Evolutionary conservation across 2,888 invertebrate genomes (phyloP).

Genomic region (Corbicula japonica): DNA sequence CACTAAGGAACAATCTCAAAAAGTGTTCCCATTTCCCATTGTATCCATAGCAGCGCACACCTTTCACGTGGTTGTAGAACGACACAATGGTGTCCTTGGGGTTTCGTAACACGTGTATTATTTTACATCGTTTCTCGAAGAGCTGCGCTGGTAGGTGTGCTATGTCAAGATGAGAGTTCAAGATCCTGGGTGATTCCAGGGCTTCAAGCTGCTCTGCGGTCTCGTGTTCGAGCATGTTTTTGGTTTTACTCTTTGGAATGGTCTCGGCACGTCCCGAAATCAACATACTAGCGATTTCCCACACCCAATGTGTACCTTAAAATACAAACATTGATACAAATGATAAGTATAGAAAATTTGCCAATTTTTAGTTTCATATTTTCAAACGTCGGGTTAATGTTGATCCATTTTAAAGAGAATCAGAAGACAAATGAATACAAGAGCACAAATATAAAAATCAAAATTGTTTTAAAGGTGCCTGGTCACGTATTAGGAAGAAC

Average conservation of each 20-base stretch:
- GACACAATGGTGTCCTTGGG: slow-evolving; percentile 67
- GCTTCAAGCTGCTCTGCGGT: slow-evolving; percentile 39
- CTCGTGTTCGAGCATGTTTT: slow-evolving; percentile 63
- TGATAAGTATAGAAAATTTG: too few relatives aligned
- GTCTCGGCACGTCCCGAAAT: slow-evolving; percentile 58
- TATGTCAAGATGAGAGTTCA: slow-evolving; percentile 62
- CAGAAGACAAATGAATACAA: too few relatives aligned
- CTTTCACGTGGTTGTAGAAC: slow-evolving; percentile 50
- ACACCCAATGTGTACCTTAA: slow-evolving; percentile 69
- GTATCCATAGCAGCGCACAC: slow-evolving; percentile 59
- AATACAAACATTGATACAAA: neutral
- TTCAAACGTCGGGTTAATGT: too few relatives aligned
- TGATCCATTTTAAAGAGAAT: too few relatives aligned
- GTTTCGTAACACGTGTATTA: slow-evolving; percentile 60
- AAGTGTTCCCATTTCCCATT: slow-evolving; percentile 66
- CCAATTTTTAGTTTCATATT: too few relatives aligned
- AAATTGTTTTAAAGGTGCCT: too few relatives aligned
- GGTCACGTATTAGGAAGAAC: too few relatives aligned
- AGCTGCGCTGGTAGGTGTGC: slow-evolving; percentile 48
- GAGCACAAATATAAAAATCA: too few relatives aligned
- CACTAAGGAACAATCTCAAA: slow-evolving; percentile 61
- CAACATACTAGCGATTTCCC: slow-evolving; percentile 69
- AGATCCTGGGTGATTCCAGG: slow-evolving; percentile 54
- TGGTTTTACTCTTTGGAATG: slow-evolving; percentile 51
- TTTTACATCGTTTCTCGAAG: slow-evolving; percentile 58